Evolutionary conservation across 2,888 invertebrate species (phyloP), one percentile per base, ranked within the genome.

Genomic region (Standfussiana lucernea): DNA sequence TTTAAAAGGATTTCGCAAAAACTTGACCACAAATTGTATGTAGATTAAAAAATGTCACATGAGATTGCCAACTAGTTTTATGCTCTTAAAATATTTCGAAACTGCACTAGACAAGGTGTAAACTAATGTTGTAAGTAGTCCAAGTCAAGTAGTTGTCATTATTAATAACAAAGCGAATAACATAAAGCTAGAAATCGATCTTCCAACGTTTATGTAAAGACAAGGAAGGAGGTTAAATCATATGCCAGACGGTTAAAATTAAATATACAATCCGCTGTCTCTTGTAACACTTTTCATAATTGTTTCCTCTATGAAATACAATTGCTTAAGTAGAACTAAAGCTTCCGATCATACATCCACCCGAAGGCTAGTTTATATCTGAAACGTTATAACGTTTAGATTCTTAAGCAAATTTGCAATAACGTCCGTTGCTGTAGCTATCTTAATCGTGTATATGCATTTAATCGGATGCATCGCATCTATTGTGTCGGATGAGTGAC

Each of bases 381-480:
- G 68, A 74, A 79, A 64, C 13, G 62, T 78, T 80, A 62, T 24
- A 69, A 37, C 61, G 18, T 72, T 50, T 47, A 32, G 64, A 76
- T 68, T 21, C 28, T 77, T 37, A 53, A 71, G 75, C 28, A 67
- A 74, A 87, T 78, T 85, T 71, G 75, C 73, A 81, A 80, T 79
- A 71, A 35, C 71, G 62, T 47, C 32, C 40, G 67, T 78, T 82
- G 72, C 70, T 71, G 72, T 72, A 79, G 69, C 65, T 71, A 82
- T 81, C 86, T 86, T 89, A 87, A 83, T 77, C 64, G 64, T 76
- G 77, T 77, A 79, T 80, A 74, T 79, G 81, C 82, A 78, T 83
- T 79, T 82, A 76, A 78, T 86, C 74, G 70, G 84, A 83, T 88
- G 84, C 70, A 88, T 83, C 84, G 59, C 78, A 67, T 79, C 84